phyloP scores from a whole-genome alignment of 2,113 vertebrate genomes.

The Athene noctua region DNA sequence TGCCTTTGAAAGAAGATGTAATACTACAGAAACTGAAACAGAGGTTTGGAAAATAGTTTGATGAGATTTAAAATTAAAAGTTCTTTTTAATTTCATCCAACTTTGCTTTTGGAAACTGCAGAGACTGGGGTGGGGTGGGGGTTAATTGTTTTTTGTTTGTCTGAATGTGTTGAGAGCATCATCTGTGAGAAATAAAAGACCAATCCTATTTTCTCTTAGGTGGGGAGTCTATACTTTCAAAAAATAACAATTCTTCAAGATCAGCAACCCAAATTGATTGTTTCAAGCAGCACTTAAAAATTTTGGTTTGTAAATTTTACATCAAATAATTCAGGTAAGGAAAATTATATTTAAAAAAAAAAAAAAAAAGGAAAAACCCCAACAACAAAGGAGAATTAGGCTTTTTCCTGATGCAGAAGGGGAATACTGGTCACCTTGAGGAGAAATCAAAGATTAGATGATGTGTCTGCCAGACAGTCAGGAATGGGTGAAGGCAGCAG shows the following conservation, averaged over 20 bases:
- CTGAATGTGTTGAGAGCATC: not conserved
- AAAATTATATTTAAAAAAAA: not conserved
- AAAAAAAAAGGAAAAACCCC: too few species aligned
- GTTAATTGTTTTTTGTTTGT: not conserved
- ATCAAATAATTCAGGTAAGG: not conserved
- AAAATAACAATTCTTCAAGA: not conserved
- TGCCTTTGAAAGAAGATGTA: not conserved
- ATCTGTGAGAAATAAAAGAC: not conserved
- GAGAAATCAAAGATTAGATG: not conserved
- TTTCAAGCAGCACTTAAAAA: not conserved
- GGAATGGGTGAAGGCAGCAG: not conserved
- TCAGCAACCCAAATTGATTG: fast-evolving
- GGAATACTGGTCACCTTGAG: not conserved
- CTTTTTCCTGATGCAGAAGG: not conserved
- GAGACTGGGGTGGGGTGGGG: fast-evolving
- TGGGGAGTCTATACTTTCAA: not conserved
- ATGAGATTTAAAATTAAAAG: not conserved
- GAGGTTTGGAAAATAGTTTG: not conserved
- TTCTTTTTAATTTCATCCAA: not conserved
- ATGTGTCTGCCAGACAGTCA: not conserved
- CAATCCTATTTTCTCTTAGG: not conserved
- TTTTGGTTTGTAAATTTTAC: not conserved
- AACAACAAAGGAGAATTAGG: not conserved
- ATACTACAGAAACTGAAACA: not conserved
- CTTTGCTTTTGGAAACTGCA: not conserved